Base-by-base conservation (phyloP, 1,140 invertebrate species). In the Papilio dardanus region DNA sequence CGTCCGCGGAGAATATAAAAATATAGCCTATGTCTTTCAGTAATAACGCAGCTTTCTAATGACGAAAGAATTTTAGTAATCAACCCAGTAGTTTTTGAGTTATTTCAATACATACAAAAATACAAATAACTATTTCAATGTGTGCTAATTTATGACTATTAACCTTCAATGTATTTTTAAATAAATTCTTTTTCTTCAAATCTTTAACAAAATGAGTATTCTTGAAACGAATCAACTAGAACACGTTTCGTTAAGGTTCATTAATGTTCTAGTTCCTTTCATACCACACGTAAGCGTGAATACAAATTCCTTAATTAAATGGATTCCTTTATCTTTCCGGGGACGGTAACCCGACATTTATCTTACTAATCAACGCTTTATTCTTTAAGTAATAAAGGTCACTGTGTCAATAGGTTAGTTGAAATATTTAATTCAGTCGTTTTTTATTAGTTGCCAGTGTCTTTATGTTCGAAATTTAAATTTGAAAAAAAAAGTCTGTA, bases 301-400 rank as follows among this genome's bases (percentile, higher is more conserved):
- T 69, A 69, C 65, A 35, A 67, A 67, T 67, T 67, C 19, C 35
- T 69, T 69, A 69, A 69, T 69, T 69, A 69, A 69, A 69, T 69
- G 67, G 67, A 40, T 35, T 69, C 67, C 66, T 68, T 68, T 69
- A 69, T 69, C 67, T 42, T 21, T 62, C 54, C 50, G 31, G 67
- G 67, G 67, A 69, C 67, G 35, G 35, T 33, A 69, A 69, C 67
- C 67, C 33, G 33, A 40, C 67, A 69, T 69, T 69, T 35, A 69
- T 69, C 67, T 40, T 40, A 0, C 19, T 69, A 69, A 69, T 69
- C 67, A 42, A 69, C 35, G 21, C 21, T 35, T 10, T 69, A 40
- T 19, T 69, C 16, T 42, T 14, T 67, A 69, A 14, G 35, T 21
- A 37, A 42, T 69, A 69, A 68, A 68, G 21, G 35, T 69, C 35